Base-by-base conservation (phyloP, 2,113 vertebrate genomes). In the Osmerus eperlanus region DNA sequence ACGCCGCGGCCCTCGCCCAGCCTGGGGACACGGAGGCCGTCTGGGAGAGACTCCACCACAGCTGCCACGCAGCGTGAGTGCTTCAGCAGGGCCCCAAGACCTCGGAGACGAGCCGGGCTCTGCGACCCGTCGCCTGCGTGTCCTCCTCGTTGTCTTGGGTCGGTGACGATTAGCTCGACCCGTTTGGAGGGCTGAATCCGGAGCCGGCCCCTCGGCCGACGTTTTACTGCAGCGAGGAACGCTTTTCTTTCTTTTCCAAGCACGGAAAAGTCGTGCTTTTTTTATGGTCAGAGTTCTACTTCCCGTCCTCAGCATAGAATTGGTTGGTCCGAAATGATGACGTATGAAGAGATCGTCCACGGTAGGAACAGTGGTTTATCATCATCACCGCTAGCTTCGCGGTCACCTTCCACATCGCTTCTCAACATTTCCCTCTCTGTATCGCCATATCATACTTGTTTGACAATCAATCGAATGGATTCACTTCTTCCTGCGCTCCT, bases 401-500 rank as follows among this genome's bases (percentile, higher is more conserved):
- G 3, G 36, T 9, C 36, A 41, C 16, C 54, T 55, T n/a, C 18
- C 15, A 16, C 15, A 3, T 14, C 6, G 3, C 54, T 16, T 55
- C 54, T 55, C 54, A 16, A 6, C 18, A 15, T 16, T n/a, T 55
- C 54, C 2, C 54, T 55, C 54, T 55, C 54, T 55, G 14, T 18
- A 3, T 55, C 54, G 14, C 54, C 18, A 15, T 55, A 15, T 55
- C 54, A 4, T 55, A 41, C 36, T 6, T 18, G 7, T 36, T 18
- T 16, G 32, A 28, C 28, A 15, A 64, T n/a, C 28, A 23, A 60
- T 28, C 28, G 16, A 18, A 7, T 18, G 29, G 32, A 64, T n/a
- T 93, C 94, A 97, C 91, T 96, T 96, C 86, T 95, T 93, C 71
- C 93, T 84, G 70, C 93, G 91, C 78, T 91, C 95, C 73, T 92